These are phyloP conservation scores for Esox lucius DNA, from an alignment of 2,797 vertebrate genomes.

Conservation along the genomic window DNA sequence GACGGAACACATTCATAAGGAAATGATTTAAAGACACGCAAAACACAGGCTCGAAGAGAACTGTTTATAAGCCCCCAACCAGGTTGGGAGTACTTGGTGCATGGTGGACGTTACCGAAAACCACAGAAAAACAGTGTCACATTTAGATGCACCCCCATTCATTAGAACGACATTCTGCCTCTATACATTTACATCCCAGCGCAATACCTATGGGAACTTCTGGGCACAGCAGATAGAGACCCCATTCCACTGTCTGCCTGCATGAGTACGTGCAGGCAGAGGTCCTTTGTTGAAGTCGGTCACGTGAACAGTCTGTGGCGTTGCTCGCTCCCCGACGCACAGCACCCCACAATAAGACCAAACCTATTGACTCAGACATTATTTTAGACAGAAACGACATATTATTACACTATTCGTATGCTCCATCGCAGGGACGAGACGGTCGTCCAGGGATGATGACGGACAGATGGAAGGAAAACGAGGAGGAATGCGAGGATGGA, in stretches of 20 bases:
- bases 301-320: conserved; percentile 59
- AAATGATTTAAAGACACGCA: conserved; percentile 28
- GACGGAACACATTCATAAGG: conserved; percentile 40
- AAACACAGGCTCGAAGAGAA: conserved; percentile 31
- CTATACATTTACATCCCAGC: conserved; percentile 33
- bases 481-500: conserved; percentile 3
- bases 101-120: conserved; percentile 21
- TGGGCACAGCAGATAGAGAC: conserved; percentile 32
- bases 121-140: conserved; percentile 30
- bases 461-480: conserved; percentile 27
- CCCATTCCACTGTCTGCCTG: conserved; percentile 35
- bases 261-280: conserved; percentile 36
- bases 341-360: conserved; percentile 10
- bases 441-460: conserved; percentile 22
- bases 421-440: neutral
- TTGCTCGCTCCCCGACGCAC: conserved; percentile 55
- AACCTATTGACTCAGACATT: neutral
- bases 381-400: neutral
- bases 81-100: neutral
- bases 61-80: conserved; percentile 36
- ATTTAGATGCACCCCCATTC: conserved; percentile 31
- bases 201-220: conserved; percentile 56
- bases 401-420: neutral
- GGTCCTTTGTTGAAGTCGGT: conserved; percentile 72
- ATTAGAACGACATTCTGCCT: conserved; percentile 13